Evolutionary conservation across 2,888 invertebrate species (phyloP), one percentile per base, ranked within the genome.

Genomic region (Athalia rosae): DNA sequence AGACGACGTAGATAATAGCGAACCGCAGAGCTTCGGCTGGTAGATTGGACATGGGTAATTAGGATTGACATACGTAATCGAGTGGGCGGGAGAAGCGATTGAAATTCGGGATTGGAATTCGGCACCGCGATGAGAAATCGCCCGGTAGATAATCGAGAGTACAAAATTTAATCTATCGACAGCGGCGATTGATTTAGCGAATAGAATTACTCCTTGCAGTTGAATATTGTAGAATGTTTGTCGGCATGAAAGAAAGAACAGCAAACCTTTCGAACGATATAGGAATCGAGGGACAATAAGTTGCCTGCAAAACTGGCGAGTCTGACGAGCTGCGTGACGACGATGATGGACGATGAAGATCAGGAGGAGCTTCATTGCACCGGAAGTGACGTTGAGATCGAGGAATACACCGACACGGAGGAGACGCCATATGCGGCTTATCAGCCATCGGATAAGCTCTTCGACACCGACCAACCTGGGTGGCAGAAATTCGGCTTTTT

Each of bases 401-500:
- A 89, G 66, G 88, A 89, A 71, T 89, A 87, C 79, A 88, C 88
- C 9, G 88, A 89, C 79, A 88, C 88, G 5, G 88, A 89, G 77
- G 88, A 89, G 13, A 84, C 85, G 76, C 85, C 88, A 78, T 88
- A 88, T 80, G 83, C 82, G 13, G 82, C 84, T 82, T 87, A 87
- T 85, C 87, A 87, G 47, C 56, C 82, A 45, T 73, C 80, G 7
- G 88, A 88, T 81, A 88, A 89, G 80, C 84, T 88, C 56, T 88
- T 89, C 79, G 87, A 89, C 79, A 88, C 86, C 67, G 86, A 87
- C 77, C 84, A 84, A 63, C 85, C 85, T 4, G 81, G 83, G 71
- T 89, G 89, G 89, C 87, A 87, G 82, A 91, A 90, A 85, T 84
- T 90, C 63, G 88, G 90, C 81, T 91, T 92, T 82, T 81, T 92